These are phyloP conservation scores for Cryptus armator DNA, from an alignment of 2,888 invertebrate species.

Conservation along the genomic window DNA sequence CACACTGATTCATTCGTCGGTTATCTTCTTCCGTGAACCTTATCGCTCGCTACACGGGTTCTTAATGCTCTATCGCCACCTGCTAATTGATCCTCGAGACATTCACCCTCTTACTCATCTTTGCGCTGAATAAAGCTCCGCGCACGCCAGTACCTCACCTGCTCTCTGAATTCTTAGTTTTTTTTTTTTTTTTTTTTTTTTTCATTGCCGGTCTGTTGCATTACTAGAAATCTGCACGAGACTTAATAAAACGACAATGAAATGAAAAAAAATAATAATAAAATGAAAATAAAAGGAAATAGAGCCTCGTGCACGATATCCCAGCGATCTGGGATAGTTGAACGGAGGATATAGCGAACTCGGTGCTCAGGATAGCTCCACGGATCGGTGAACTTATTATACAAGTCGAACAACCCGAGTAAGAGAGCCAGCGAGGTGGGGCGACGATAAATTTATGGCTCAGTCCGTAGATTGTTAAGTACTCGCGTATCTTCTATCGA, in stretches of 20 bases:
- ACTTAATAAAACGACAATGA: constrained; percentile 13
- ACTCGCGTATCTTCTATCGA: constrained; percentile 50
- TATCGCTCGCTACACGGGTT: constrained; percentile 6
- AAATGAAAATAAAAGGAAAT: not conserved
- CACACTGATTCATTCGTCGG: not conserved
- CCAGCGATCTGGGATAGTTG: constrained; percentile 26
- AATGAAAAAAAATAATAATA: not conserved
- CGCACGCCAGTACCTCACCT: not conserved
- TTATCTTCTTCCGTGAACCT: not conserved
- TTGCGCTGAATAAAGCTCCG: not conserved
- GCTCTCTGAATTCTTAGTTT: not conserved
- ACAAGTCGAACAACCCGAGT: constrained; percentile 34
- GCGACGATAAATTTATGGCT: constrained; percentile 60
- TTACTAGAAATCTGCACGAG: not conserved
- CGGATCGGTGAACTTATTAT: constrained; percentile 61
- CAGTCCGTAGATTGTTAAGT: constrained; percentile 47
- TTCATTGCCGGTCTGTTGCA: not conserved
- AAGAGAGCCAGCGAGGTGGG: constrained; percentile 17
- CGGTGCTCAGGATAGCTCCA: constrained; percentile 23
- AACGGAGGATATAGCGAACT: constrained; percentile 2
- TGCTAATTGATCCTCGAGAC: constrained; percentile 67
- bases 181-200: not conserved
- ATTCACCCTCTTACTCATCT: constrained; percentile 53
- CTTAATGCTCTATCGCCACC: constrained; percentile 62
- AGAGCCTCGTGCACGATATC: constrained; percentile 1